Evolutionary conservation across 2,888 invertebrate genomes (phyloP).

Genomic region (Lingula anatina): DNA sequence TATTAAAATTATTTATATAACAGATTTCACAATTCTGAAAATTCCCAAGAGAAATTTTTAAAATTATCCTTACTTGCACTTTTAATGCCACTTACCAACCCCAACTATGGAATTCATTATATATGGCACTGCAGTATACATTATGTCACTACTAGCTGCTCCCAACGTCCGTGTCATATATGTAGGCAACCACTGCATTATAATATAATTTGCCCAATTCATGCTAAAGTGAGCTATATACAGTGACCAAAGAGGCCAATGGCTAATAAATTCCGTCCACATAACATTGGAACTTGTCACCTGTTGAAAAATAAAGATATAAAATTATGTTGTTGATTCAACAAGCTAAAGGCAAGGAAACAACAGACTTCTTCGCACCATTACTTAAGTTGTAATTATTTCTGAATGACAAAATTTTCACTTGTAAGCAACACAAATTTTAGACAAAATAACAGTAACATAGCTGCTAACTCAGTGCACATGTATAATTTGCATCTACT

Average conservation of each 20-base stretch:
- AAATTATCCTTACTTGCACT: background rate
- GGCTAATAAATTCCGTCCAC: constrained; percentile 64
- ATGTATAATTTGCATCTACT: too few relatives aligned
- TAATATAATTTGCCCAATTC: constrained; percentile 76
- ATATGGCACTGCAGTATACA: constrained; percentile 70
- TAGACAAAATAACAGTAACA: too few relatives aligned
- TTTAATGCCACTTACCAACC: constrained; percentile 56
- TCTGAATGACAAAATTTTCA: too few relatives aligned
- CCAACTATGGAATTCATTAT: constrained; percentile 68
- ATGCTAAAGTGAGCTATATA: constrained; percentile 73
- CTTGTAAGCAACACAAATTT: too few relatives aligned
- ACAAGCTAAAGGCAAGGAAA: background rate
- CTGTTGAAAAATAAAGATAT: constrained; percentile 39
- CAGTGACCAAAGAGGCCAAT: constrained; percentile 69
- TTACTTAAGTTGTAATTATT: too few relatives aligned
- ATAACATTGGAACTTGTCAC: constrained; percentile 58
- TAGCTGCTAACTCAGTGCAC: too few relatives aligned
- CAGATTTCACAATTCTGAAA: too few relatives aligned
- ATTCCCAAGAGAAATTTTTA: too few relatives aligned
- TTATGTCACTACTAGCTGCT: constrained; percentile 65
- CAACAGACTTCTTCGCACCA: too few relatives aligned
- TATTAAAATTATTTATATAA: too few relatives aligned
- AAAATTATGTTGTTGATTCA: background rate
- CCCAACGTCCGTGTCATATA: constrained; percentile 64
- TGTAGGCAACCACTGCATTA: constrained; percentile 75